Base-by-base conservation (phyloP, 92 coral and sea anemone genomes). In the Metridium senile region DNA sequence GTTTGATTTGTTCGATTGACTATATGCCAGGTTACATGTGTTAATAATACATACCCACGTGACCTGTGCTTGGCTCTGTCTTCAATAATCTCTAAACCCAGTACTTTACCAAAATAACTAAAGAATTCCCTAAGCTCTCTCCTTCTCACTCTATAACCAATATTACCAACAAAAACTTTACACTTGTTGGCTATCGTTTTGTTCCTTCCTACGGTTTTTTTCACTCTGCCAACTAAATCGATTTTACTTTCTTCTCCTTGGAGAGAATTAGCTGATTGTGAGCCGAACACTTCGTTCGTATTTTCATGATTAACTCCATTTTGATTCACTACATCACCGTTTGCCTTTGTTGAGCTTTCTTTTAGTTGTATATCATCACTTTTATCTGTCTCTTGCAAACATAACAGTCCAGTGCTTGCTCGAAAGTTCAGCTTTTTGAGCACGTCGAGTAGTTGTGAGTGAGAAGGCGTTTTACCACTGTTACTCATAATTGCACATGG, bases 151-250 rank as follows among this genome's bases (percentile, higher is more conserved):
- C 81, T 94, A 78, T 74, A 94, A 29, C 98, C 88, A 29, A 94
- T 79, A 76, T 94, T 94, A 20, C 98, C 98, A 43, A 94, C 98
- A 77, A 82, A 94, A n/a, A 94, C 93, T 68, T 94, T 94, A 77
- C 93, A 88, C 59, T 86, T 89, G 49, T 83, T 81, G 18, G 86
- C 84, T 56, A 84, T 86, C 21, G 76, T 73, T 25, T 85, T 87
- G 2, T 74, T 75, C 61, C 75, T 85, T 29, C 81, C 77, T 25
- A 88, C 81, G 26, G 82, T 82, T 49, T 76, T 81, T 43, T 85
- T 66, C 0, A 85, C 93, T 66, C 88, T 81, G 43, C 84, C 70
- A 11, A 81, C 61, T 30, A 91, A 76, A 4, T 39, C 62, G 20
- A 58, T 52, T n/a, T 67, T 34, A 31, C 51, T 1, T 26, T 32